Evolutionary conservation across 2,113 vertebrate species (phyloP).

Genomic region (Barnardius zonarius): DNA sequence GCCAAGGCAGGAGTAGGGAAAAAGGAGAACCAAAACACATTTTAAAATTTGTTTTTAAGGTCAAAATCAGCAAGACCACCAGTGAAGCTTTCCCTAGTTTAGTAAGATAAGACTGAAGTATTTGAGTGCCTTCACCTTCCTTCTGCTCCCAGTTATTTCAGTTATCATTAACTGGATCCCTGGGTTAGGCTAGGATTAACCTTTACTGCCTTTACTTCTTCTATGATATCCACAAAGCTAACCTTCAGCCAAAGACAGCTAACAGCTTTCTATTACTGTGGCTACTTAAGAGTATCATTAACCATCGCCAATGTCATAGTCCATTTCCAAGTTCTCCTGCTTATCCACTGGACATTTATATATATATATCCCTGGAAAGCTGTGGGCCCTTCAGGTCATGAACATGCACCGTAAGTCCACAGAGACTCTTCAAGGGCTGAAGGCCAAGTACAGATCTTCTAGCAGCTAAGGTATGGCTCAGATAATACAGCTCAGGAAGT

Average conservation of each 20-base stretch:
- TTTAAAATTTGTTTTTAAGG: background rate
- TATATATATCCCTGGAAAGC: background rate
- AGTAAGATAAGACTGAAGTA: background rate
- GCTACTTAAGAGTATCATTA: background rate
- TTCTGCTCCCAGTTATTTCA: background rate
- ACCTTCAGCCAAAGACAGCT: background rate
- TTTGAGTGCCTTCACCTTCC: background rate
- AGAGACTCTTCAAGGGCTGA: background rate
- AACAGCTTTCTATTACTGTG: background rate
- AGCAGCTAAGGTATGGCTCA: background rate
- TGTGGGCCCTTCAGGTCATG: background rate
- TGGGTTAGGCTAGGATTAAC: background rate
- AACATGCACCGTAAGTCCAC: background rate
- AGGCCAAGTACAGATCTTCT: background rate
- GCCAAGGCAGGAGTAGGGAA: background rate
- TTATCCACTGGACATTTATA: background rate
- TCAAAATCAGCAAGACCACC: background rate
- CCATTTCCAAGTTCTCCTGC: background rate
- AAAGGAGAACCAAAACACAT: background rate
- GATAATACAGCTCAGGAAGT: background rate
- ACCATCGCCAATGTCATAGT: background rate
- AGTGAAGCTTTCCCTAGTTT: background rate
- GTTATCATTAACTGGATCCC: background rate
- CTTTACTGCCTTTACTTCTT: background rate
- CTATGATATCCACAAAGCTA: background rate